Evolutionary conservation across 2,113 vertebrate species (phyloP).

Genomic region (Tichodroma muraria): DNA sequence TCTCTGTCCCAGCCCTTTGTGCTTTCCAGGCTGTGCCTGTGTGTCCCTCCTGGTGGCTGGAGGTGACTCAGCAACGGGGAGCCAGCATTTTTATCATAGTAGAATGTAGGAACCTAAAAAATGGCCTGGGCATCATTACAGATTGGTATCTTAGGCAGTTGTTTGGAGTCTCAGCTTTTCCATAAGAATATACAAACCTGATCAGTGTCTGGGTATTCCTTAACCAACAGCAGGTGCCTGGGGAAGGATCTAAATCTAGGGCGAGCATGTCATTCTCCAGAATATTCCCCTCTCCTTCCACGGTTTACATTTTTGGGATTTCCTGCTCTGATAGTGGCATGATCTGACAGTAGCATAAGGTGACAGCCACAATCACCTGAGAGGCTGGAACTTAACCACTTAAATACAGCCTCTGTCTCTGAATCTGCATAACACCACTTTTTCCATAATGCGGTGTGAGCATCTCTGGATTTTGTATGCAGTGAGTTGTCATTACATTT

Average conservation of each 20-base stretch:
- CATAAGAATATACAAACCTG: neutral
- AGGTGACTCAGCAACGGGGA: neutral
- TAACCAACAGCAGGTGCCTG: neutral
- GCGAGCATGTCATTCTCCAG: neutral
- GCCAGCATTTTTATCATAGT: neutral
- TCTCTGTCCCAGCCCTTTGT: neutral
- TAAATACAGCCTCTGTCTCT: neutral
- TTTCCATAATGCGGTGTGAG: neutral
- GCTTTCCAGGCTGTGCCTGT: neutral
- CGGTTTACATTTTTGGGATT: neutral
- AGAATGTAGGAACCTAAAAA: neutral
- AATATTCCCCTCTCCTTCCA: neutral
- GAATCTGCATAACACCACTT: neutral
- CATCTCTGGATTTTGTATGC: neutral
- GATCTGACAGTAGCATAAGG: neutral
- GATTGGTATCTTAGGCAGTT: neutral
- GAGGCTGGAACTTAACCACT: neutral
- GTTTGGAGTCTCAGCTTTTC: neutral
- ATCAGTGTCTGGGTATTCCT: neutral
- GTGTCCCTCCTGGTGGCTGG: neutral
- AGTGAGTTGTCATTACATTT: neutral
- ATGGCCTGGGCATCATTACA: fast-evolving
- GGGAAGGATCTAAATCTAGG: neutral
- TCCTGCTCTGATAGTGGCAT: neutral
- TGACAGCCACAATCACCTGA: neutral